Evolutionary conservation across 53 echinoderm and acorn worm genomes (phyloP).

Genomic region (Mesocentrotus franciscanus): DNA sequence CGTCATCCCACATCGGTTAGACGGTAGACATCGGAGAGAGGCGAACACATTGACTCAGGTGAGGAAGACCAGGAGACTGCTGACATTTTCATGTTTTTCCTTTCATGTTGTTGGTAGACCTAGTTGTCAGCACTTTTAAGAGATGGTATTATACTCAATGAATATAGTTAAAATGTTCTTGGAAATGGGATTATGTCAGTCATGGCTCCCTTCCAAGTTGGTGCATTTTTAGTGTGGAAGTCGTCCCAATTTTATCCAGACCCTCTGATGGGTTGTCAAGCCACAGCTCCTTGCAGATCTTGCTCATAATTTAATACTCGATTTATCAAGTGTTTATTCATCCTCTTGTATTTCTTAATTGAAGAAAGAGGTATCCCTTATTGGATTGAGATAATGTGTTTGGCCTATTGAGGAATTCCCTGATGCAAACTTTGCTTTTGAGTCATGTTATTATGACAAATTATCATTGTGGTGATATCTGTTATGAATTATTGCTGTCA

Average conservation of each 20-base stretch:
- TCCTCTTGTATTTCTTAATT: too few relatives aligned
- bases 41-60: constrained; percentile 79
- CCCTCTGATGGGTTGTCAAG: background rate
- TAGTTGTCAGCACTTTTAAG: background rate
- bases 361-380: too few relatives aligned
- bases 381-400: too few relatives aligned
- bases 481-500: too few relatives aligned
- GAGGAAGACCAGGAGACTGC: constrained; percentile 21
- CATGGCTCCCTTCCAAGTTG: background rate
- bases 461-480: too few relatives aligned
- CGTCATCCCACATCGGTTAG: constrained; percentile 79
- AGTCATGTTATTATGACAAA: too few relatives aligned
- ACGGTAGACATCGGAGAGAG: constrained; percentile 77
- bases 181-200: background rate
- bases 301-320: too few relatives aligned
- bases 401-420: too few relatives aligned
- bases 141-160: background rate
- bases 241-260: background rate
- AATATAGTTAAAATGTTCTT: background rate
- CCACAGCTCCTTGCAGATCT: too few relatives aligned
- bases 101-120: background rate
- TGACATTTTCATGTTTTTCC: constrained; percentile 27
- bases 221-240: background rate
- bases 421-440: too few relatives aligned
- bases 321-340: too few relatives aligned